Evolutionary conservation across 2,797 vertebrate species (phyloP).

Genomic region (Arrhamphus sclerolepis): DNA sequence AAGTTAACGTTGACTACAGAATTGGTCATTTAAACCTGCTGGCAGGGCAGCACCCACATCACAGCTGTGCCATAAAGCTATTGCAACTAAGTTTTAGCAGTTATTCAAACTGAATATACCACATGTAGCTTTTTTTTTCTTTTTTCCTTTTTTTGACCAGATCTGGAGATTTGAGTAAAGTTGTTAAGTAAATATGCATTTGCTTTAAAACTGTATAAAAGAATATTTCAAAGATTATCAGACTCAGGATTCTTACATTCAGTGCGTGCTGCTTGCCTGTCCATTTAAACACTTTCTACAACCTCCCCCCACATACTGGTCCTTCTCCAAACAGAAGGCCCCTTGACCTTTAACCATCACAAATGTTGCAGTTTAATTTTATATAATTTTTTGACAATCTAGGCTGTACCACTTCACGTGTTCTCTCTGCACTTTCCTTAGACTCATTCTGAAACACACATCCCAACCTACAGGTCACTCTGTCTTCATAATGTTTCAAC

Average conservation of each 20-base stretch:
- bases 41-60: slow-evolving; percentile 27
- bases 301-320: not conserved
- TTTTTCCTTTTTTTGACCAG: not conserved
- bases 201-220: slow-evolving; percentile 5
- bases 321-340: slow-evolving; percentile 18
- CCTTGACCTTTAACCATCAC: slow-evolving; percentile 3
- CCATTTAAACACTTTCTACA: slow-evolving; percentile 31
- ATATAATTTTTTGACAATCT: too few relatives aligned
- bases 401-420: too few relatives aligned
- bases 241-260: slow-evolving; percentile 40
- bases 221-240: slow-evolving; percentile 11
- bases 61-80: slow-evolving; percentile 23
- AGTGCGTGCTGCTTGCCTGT: slow-evolving; percentile 25
- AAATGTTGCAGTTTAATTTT: slow-evolving; percentile 9
- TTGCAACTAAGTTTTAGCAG: slow-evolving; percentile 10
- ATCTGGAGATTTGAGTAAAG: slow-evolving; percentile 9
- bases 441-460: not conserved
- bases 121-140: too few relatives aligned
- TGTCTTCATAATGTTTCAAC: slow-evolving; percentile 41
- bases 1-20: slow-evolving; percentile 18
- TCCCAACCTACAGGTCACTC: slow-evolving; percentile 12
- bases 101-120: slow-evolving; percentile 10
- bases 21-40: slow-evolving; percentile 15
- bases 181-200: slow-evolving; percentile 3
- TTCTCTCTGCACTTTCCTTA: not conserved